Base-by-base conservation (phyloP, 2,888 invertebrate species). In the Creontiades dilutus region DNA sequence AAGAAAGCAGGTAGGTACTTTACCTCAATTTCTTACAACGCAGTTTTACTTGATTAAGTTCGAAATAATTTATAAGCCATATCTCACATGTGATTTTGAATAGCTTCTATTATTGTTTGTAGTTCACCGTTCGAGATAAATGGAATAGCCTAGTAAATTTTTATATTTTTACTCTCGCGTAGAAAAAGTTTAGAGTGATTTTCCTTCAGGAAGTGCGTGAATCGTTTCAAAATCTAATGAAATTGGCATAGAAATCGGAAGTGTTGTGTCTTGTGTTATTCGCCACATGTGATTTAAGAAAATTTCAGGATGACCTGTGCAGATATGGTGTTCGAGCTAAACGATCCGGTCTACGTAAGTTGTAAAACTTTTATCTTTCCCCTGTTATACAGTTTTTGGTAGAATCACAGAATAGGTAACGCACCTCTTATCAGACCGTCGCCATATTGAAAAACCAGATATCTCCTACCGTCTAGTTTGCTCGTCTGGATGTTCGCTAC, bases 171-270 rank as follows among this genome's bases (percentile, higher is more conserved):
- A 23, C 27, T 61, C 23, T 23, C 68, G 68, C 68, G n/a, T 5
- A 19, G 11, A 37, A n/a, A 57, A 23, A 23, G 68, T 68, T 23
- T 3, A 3, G 23, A 68, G 23, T 68, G 23, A 23, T 68, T 19
- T 19, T 68, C 9, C 1, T 23, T 19, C 9, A 68, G 23, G 9
- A 9, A 68, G 68, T 68, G 9, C 0, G 68, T 23, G 68, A 2
- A 19, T 68, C 19, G 19, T 19, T 23, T 23, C 68, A 27, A 68
- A 68, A 68, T 68, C 68, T 12, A 27, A 68, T 68, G 0, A 68
- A 68, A 68, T 68, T 68, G 68, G 19, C 68, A 68, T 68, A 68
- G 23, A 68, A 68, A 68, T 68, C 68, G 19, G 23, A 23, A 68
- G 68, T 68, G 23, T 11, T 9, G 12, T 68, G 13, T 68, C 7